Conservation (phyloP, 2,797 vertebrate species). For the Tapirus indicus region DNA sequence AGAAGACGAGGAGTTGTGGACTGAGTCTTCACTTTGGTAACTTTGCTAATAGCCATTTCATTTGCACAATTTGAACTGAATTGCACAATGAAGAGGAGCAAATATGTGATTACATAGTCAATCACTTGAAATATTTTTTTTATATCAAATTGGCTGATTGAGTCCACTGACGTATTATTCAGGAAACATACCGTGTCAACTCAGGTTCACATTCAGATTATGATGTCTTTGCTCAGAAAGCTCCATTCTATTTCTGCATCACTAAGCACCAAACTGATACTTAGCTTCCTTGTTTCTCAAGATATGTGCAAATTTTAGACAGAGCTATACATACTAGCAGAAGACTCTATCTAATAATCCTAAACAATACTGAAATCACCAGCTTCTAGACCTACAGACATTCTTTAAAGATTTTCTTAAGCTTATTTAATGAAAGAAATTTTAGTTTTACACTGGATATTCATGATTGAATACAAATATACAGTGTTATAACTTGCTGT, state of each 20-base stretch:
- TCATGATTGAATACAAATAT: not conserved
- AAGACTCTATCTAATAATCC: not conserved
- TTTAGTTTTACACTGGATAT: not conserved
- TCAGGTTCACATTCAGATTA: slow-evolving; percentile 1
- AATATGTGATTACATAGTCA: not conserved
- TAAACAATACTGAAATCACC: not conserved
- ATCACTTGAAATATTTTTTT: not conserved
- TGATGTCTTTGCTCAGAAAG: slow-evolving; percentile 2
- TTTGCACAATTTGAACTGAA: not conserved
- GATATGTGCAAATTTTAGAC: not conserved
- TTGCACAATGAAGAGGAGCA: not conserved
- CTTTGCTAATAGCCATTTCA: not conserved
- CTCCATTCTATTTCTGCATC: not conserved
- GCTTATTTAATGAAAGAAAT: not conserved
- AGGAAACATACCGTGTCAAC: not conserved
- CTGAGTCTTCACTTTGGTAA: not conserved
- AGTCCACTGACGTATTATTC: not conserved
- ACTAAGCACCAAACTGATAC: not conserved
- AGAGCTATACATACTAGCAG: not conserved
- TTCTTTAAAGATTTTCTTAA: not conserved
- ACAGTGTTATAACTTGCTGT: not conserved
- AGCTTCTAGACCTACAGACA: not conserved
- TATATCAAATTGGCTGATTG: not conserved
- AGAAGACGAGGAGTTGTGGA: not conserved
- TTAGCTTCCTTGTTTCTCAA: not conserved